Conservation (phyloP, 2,113 vertebrate species). For the Poecile atricapillus region DNA sequence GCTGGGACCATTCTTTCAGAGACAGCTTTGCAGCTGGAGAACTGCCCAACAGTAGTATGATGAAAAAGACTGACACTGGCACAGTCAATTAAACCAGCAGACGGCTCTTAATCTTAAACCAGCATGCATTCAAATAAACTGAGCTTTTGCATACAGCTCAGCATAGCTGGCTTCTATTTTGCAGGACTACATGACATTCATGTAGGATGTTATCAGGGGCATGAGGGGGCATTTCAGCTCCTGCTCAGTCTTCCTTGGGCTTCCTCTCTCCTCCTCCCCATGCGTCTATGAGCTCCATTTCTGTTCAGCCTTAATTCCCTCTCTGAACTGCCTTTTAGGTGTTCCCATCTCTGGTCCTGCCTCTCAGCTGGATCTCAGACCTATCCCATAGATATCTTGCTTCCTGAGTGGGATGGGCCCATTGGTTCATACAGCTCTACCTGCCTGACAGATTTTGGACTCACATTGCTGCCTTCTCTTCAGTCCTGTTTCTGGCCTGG, state of each 20-base stretch:
- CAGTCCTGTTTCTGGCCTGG: neutral
- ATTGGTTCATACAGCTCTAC: neutral
- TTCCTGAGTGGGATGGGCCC: neutral
- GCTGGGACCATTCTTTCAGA: neutral
- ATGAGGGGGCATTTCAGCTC: neutral
- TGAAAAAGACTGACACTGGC: neutral
- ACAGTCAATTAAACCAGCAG: conserved; percentile 25
- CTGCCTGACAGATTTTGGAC: neutral
- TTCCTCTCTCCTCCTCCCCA: neutral
- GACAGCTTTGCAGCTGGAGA: conserved; percentile 33
- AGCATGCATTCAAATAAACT: neutral
- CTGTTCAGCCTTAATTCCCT: neutral
- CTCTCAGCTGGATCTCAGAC: neutral
- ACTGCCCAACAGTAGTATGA: neutral
- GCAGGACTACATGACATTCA: neutral
- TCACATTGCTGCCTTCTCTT: neutral
- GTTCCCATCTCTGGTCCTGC: neutral
- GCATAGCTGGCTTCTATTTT: neutral
- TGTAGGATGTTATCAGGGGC: neutral
- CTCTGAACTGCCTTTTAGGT: neutral
- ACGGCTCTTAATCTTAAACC: neutral
- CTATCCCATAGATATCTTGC: neutral
- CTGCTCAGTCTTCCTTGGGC: neutral
- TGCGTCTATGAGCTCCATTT: neutral
- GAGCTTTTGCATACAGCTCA: neutral